These are phyloP conservation scores for Tauraco hartlaubi DNA, from an alignment of 2,797 vertebrate species.

Conservation along the genomic window DNA sequence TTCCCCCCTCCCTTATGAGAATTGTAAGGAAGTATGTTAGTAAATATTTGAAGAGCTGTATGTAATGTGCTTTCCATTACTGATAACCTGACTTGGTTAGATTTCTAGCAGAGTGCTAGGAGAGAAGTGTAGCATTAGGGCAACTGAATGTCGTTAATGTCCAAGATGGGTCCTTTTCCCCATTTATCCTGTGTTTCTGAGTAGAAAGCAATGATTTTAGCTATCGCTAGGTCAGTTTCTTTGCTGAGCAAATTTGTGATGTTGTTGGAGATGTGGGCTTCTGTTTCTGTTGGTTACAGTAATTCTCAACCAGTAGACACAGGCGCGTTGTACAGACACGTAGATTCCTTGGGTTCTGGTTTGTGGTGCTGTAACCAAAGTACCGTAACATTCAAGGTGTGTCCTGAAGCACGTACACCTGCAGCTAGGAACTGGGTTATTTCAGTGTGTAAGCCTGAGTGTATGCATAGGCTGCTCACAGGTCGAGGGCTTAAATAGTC, in stretches of 20 bases:
- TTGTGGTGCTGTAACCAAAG: background rate
- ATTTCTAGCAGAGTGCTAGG: background rate
- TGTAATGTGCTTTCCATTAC: background rate
- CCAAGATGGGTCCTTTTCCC: background rate
- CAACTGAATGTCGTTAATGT: background rate
- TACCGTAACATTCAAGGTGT: background rate
- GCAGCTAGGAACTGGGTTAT: background rate
- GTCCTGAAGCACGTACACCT: background rate
- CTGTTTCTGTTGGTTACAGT: background rate
- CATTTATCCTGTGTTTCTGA: background rate
- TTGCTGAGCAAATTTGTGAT: background rate
- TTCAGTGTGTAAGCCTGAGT: background rate
- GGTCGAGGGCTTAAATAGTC: background rate
- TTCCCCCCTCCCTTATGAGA: background rate
- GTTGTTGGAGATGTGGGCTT: background rate
- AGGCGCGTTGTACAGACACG: background rate
- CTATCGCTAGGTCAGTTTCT: background rate
- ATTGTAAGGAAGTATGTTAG: background rate
- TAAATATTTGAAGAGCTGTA: conserved; percentile 11
- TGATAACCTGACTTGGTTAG: background rate
- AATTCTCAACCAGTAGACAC: background rate
- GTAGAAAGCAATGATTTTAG: background rate
- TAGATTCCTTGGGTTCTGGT: background rate
- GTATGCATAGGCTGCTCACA: background rate
- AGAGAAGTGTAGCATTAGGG: background rate